Base-by-base conservation (phyloP, 2,888 invertebrate genomes). In the Biston stratarius region DNA sequence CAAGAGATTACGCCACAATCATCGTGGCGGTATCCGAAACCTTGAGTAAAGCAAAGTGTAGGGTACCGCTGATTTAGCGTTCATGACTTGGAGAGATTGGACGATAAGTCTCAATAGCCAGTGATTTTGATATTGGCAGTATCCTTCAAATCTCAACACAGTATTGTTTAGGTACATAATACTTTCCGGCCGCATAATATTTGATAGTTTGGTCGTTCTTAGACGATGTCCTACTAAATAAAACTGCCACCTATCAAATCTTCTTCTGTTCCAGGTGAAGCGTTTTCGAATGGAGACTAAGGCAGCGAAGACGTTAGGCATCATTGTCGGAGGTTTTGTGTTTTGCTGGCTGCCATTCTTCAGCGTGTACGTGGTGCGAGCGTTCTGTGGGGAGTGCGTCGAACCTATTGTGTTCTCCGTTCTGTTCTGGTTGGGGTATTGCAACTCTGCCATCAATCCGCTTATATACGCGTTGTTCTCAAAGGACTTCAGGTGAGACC, bases 301-400 rank as follows among this genome's bases (percentile, higher is more conserved):
- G 92, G 99, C 99, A 0, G 99, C 99, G 1, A 99, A 99, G 89
- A 99, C 99, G 0, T 94, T 99, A 61, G 99, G 98, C 69, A 99
- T 99, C 74, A 99, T 99, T 73, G 99, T 99, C 5, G 99, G 99
- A 0, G 97, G 98, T 53, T 99, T 99, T 92, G 98, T 99, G 64
- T 95, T 97, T 82, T 99, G 99, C 89, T 99, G 99, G 99, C 95
- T 98, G 64, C 99, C 99, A 0, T 99, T 99, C 94, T 99, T 99
- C 94, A 98, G 98, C 53, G 97, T 98, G 93, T 99, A 99, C 88
- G 95, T 99, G 56, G 95, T 98, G 63, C 95, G 98, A 11, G 98
- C 98, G 0, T 99, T 98, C 86, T 98, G 97, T 85, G 96, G 95
- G 51, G 95, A 96, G 69, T 98, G 98, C 88, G 97, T 98, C 47